These are phyloP conservation scores for Podarcis lilfordi DNA, from an alignment of 2,797 vertebrate species.

Conservation along the genomic window DNA sequence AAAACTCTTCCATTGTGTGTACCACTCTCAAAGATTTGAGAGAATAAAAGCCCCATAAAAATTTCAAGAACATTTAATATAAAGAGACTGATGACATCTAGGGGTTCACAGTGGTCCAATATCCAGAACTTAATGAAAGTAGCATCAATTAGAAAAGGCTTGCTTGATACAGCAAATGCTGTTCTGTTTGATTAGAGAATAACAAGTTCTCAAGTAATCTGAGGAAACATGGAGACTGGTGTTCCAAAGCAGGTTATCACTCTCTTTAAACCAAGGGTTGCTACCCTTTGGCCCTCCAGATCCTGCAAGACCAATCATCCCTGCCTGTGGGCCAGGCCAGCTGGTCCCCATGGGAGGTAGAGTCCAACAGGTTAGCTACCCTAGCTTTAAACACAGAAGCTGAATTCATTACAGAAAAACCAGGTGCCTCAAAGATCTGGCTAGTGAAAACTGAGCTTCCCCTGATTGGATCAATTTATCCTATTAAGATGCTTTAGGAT, in stretches of 20 bases:
- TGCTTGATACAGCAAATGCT: neutral
- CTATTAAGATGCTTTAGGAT: neutral
- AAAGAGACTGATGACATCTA: neutral
- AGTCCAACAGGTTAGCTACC: too few relatives aligned
- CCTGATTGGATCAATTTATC: neutral
- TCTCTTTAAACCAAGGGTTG: too few relatives aligned
- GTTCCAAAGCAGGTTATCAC: neutral
- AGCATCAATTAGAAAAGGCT: conserved; percentile 6
- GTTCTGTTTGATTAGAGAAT: neutral
- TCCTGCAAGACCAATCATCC: too few relatives aligned
- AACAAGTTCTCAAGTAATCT: neutral
- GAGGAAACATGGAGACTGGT: neutral
- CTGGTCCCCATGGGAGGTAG: too few relatives aligned
- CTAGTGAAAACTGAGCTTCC: neutral
- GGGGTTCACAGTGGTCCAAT: neutral
- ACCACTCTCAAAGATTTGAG: neutral
- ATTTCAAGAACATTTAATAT: neutral
- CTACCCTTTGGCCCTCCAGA: too few relatives aligned
- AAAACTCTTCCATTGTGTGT: conserved; percentile 27
- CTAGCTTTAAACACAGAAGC: neutral
- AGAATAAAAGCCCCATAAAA: neutral
- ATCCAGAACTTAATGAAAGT: neutral
- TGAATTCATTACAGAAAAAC: neutral
- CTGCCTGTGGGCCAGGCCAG: too few relatives aligned
- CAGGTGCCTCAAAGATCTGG: neutral